phyloP scores from a whole-genome alignment of 2,113 vertebrate genomes.

The Jaculus jaculus region DNA sequence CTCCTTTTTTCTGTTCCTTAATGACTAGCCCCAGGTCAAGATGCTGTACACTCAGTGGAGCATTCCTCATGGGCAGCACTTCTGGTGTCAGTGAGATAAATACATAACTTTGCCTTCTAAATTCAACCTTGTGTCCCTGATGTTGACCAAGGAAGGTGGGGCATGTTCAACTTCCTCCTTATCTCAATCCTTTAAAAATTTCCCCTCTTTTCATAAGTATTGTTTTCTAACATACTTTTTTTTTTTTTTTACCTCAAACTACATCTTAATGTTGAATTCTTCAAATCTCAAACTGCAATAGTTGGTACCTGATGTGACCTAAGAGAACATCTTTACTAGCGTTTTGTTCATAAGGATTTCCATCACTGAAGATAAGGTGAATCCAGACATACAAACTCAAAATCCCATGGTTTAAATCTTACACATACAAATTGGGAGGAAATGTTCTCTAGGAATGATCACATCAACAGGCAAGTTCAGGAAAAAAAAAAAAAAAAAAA shows the following conservation, averaged over 20 bases:
- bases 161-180: no score
- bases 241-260: not conserved
- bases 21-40: not conserved
- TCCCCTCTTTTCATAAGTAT: not conserved
- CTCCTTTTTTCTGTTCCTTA: accelerated
- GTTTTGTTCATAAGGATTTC: no score
- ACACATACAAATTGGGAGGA: no score
- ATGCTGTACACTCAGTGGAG: no score
- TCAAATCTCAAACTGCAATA: not conserved
- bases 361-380: accelerated
- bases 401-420: accelerated
- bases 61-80: no score
- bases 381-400: accelerated
- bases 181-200: no score
- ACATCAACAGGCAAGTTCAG: not conserved
- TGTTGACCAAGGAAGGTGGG: no score
- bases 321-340: not conserved
- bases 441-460: not conserved
- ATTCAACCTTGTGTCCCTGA: not conserved
- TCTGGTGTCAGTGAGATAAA: not conserved
- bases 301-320: not conserved
- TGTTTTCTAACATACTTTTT: not conserved
- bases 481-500: no score
- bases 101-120: no score
- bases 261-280: not conserved